Evolutionary conservation across 2,797 vertebrate species (phyloP).

Genomic region (Crypturellus tataupa): DNA sequence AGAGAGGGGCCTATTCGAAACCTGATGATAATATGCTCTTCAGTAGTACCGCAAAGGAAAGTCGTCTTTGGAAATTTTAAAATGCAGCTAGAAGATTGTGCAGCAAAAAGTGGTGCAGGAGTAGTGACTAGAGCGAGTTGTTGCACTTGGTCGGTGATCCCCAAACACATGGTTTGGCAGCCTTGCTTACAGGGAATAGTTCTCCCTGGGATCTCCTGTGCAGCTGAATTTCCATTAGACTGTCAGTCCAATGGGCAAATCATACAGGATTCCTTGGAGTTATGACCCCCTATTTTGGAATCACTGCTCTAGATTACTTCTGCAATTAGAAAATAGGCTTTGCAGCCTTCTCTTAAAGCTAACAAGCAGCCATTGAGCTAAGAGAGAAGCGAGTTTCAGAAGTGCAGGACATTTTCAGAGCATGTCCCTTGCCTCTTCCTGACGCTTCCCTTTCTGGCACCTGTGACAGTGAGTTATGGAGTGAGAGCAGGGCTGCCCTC

Average conservation of each 20-base stretch:
- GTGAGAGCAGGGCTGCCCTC: neutral
- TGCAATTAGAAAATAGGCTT: neutral
- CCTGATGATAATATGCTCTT: neutral
- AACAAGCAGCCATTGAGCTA: neutral
- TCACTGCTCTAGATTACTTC: neutral
- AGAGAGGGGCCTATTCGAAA: neutral
- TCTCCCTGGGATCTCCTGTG: neutral
- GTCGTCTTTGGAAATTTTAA: neutral
- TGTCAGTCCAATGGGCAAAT: neutral
- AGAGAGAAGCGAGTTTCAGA: neutral
- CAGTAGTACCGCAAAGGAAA: neutral
- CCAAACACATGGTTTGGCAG: neutral
- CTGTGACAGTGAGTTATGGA: fast-evolving
- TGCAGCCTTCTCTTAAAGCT: neutral
- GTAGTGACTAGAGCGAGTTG: neutral
- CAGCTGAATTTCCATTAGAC: neutral
- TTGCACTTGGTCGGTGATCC: neutral
- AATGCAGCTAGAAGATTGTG: neutral
- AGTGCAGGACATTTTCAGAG: neutral
- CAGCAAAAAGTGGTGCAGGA: neutral
- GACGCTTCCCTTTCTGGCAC: neutral
- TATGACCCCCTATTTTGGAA: neutral
- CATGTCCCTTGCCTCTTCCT: neutral
- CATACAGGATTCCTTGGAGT: neutral
- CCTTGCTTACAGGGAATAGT: neutral